Conservation (phyloP, 1,140 invertebrate genomes). For the Goniozus legneri region DNA sequence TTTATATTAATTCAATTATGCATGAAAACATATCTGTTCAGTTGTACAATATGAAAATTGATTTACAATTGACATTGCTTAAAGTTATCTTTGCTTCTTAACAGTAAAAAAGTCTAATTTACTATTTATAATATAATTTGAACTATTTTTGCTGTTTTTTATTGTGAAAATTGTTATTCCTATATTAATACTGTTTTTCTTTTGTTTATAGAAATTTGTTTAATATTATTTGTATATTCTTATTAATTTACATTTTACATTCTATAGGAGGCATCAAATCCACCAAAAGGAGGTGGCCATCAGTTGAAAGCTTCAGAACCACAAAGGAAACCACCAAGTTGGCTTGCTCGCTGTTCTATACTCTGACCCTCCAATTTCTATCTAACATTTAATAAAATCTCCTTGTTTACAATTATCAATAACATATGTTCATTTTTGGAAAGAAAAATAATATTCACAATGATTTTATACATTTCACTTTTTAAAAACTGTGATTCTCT, state of each 20-base stretch:
- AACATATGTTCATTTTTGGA: conserved; percentile 43
- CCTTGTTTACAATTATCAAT: conserved; percentile 38
- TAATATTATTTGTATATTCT: neutral
- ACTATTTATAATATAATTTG: conserved; percentile 16
- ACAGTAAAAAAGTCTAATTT: conserved; percentile 20
- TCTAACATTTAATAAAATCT: conserved; percentile 34
- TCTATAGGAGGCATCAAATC: conserved; percentile 75
- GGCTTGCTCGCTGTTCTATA: conserved; percentile 69
- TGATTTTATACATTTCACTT: conserved; percentile 16
- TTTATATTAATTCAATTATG: no score
- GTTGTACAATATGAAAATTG: no score
- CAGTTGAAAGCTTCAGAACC: conserved; percentile 69
- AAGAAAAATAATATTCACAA: conserved; percentile 40
- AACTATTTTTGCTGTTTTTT: conserved; percentile 16
- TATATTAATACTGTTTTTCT: conserved; percentile 16
- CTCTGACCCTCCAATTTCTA: conserved; percentile 63
- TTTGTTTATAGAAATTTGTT: conserved; percentile 1
- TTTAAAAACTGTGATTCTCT: conserved; percentile 38
- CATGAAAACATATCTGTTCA: no score
- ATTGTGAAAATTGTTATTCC: no score
- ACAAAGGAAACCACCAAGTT: conserved; percentile 68
- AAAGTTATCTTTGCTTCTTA: conserved; percentile 32
- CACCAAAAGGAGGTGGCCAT: conserved; percentile 68
- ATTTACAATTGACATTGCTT: no score
- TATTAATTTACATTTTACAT: conserved; percentile 11